phyloP scores from a whole-genome alignment of 2,113 vertebrate species.

The Zosterops lateralis region DNA sequence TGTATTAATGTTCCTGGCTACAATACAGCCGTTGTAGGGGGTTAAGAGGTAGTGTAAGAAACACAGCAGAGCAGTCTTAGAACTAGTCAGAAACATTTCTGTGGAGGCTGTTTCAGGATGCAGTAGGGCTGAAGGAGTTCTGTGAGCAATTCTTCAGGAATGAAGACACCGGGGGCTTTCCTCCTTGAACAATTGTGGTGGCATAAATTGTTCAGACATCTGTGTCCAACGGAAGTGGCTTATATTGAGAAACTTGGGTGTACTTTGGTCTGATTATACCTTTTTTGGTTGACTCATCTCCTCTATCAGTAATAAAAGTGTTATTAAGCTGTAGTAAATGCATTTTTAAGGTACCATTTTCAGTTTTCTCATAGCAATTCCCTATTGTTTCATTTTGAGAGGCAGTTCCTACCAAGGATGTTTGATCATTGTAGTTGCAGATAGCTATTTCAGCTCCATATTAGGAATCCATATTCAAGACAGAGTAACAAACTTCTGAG shows the following conservation, averaged over 20 bases:
- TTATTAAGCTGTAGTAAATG: not conserved
- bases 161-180: not conserved
- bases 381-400: not conserved
- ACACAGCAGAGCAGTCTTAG: not conserved
- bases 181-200: not conserved
- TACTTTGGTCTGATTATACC: not conserved
- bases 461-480: not conserved
- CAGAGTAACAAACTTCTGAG: not conserved
- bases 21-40: not conserved
- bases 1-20: slow-evolving; percentile 6
- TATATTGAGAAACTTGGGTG: not conserved
- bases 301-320: not conserved
- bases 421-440: not conserved
- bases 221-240: not conserved
- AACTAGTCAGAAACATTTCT: not conserved
- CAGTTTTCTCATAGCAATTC: not conserved
- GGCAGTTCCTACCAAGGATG: not conserved
- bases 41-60: not conserved
- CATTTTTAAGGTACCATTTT: not conserved
- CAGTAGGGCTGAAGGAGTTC: not conserved
- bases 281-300: not conserved
- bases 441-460: not conserved
- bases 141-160: not conserved
- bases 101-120: not conserved
- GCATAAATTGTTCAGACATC: not conserved